These are phyloP conservation scores for Drosophila tristis DNA, from an alignment of 1,140 invertebrate species.

Conservation along the genomic window DNA sequence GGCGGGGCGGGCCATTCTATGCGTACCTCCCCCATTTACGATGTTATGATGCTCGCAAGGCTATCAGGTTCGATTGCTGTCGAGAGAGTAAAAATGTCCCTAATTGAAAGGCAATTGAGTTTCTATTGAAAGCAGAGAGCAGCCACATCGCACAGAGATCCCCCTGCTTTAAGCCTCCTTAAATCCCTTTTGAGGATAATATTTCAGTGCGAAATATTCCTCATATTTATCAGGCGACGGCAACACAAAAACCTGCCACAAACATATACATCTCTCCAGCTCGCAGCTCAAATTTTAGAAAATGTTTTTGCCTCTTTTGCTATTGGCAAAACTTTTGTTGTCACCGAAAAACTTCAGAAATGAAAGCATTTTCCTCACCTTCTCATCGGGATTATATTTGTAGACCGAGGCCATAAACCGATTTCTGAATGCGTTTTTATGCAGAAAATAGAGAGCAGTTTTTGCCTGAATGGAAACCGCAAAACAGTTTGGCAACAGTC, in stretches of 20 bases:
- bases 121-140: no score
- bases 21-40: neutral
- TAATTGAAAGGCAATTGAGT: no score
- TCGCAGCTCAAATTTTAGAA: no score
- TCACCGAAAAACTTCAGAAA: conserved; percentile 58
- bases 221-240: no score
- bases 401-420: conserved; percentile 56
- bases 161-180: neutral
- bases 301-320: no score
- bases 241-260: no score
- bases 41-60: neutral
- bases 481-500: conserved; percentile 67
- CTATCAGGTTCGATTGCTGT: conserved; percentile 2
- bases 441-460: conserved; percentile 16
- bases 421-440: conserved; percentile 57
- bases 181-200: no score
- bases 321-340: neutral
- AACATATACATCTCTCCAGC: no score
- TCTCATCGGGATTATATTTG: conserved; percentile 49
- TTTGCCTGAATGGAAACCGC: conserved; percentile 59
- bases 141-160: no score
- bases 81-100: no score
- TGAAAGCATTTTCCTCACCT: no score
- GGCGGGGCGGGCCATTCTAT: neutral
- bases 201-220: no score